Base-by-base conservation (phyloP, 2,888 invertebrate species). In the Nemurella pictetii region DNA sequence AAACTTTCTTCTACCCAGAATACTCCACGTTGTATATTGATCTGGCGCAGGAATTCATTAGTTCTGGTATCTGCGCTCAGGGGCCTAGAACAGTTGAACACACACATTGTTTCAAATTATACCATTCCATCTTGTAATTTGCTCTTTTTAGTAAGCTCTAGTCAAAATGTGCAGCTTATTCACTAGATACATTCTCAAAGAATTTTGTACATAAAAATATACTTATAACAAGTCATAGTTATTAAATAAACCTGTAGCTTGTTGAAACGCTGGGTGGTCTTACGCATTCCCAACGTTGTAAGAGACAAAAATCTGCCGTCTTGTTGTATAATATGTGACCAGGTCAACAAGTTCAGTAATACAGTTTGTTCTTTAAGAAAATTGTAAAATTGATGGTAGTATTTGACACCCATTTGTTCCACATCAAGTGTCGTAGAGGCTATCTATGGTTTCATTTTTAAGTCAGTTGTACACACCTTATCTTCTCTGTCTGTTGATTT, bases 121-220 rank as follows among this genome's bases (percentile, higher is more conserved):
- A 80, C 82, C 82, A 82, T 82, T 82, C 82, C 82, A 82, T 82
- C 28, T 72, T 82, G 55, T 55, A 82, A 82, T 82, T 28, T 82
- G 26, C 36, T 72, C 28, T 82, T 29, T 72, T 72, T 82, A 82
- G 82, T 55, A 55, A 27, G 55, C 72, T 82, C 82, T 82, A 82
- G 82, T 82, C 82, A 82, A 72, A 72, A 81, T 36, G 80, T 55
- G 82, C 82, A 72, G 82, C 82, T 82, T 82, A 7, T 55, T 20
- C 55, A 82, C 82, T 82, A 36, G 55, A 82, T 72, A 55, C 82
- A 83, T 85, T 85, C 73, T 26, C 29, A 84, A 84, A 25, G 83
- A 85, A 55, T 55, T 85, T n/a, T 84, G 85, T 85, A 85, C 20
- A 80, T 83, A 80, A 26, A 55, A 20, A 32, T 55, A 75, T 78